Conservation (phyloP, 53 echinoderm and acorn worm genomes). For the Glandiceps talaboti region DNA sequence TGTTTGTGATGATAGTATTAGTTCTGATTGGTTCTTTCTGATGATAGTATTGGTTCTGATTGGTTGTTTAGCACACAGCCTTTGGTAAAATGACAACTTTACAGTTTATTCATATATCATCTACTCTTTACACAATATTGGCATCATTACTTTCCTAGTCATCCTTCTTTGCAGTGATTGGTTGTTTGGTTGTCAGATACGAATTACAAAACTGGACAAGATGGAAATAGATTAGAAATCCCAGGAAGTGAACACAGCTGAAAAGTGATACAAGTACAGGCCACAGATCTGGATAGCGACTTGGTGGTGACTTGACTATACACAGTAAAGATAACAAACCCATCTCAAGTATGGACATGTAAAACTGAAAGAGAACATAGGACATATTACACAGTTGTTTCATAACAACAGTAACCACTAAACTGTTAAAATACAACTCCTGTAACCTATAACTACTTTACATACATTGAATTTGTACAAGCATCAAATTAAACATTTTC, state of each 20-base stretch:
- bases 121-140: no score
- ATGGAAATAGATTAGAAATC: constrained; percentile 53
- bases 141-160: neutral
- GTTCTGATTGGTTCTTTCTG: no score
- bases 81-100: no score
- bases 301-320: constrained; percentile 37
- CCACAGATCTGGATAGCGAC: constrained; percentile 69
- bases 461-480: no score
- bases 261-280: constrained; percentile 63
- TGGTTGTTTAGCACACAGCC: no score
- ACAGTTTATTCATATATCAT: no score
- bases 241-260: constrained; percentile 72
- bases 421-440: neutral
- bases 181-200: neutral
- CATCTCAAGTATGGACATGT: constrained; percentile 43
- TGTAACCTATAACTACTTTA: neutral
- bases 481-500: no score
- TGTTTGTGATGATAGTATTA: no score
- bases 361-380: constrained; percentile 34
- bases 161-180: neutral
- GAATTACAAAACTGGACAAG: constrained; percentile 31
- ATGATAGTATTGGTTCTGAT: no score
- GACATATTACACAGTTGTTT: neutral
- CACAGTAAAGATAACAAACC: constrained; percentile 29
- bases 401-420: neutral